Conservation (phyloP, 2,888 invertebrate genomes). For the Chrysolina americana region DNA sequence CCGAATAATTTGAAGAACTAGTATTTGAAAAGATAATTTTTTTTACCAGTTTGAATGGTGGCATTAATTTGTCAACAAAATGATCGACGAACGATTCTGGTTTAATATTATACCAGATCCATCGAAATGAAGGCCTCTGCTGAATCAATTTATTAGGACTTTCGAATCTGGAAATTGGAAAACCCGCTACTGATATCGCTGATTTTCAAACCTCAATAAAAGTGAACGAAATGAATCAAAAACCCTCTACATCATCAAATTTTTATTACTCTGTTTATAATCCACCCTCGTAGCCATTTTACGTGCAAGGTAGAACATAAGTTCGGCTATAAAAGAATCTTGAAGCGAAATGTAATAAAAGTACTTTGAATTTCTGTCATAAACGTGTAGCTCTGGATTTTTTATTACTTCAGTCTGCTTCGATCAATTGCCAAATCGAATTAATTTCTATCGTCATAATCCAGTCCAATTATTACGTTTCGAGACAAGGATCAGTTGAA, state of each 20-base stretch:
- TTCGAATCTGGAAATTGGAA: no score
- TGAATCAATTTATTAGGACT: not conserved
- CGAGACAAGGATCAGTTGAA: no score
- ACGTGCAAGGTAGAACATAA: constrained; percentile 12
- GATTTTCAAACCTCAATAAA: not conserved
- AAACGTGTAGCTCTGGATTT: constrained; percentile 14
- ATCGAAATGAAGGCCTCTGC: not conserved
- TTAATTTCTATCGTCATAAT: not conserved
- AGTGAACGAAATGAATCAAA: not conserved
- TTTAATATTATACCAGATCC: no score
- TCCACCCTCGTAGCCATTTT: constrained; percentile 17
- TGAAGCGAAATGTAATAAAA: constrained; percentile 23
- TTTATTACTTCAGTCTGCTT: constrained; percentile 12
- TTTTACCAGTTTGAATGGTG: no score
- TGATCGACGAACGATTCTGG: no score
- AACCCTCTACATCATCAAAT: not conserved
- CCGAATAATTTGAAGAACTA: no score
- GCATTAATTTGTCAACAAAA: no score
- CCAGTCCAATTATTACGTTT: no score
- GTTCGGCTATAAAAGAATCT: constrained; percentile 15
- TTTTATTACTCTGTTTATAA: constrained; percentile 6
- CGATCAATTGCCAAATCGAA: not conserved
- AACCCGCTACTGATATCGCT: not conserved
- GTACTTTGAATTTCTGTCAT: constrained; percentile 25
- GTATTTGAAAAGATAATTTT: no score